Base-by-base conservation (phyloP, 2,888 invertebrate genomes). In the Plebejus melissa region DNA sequence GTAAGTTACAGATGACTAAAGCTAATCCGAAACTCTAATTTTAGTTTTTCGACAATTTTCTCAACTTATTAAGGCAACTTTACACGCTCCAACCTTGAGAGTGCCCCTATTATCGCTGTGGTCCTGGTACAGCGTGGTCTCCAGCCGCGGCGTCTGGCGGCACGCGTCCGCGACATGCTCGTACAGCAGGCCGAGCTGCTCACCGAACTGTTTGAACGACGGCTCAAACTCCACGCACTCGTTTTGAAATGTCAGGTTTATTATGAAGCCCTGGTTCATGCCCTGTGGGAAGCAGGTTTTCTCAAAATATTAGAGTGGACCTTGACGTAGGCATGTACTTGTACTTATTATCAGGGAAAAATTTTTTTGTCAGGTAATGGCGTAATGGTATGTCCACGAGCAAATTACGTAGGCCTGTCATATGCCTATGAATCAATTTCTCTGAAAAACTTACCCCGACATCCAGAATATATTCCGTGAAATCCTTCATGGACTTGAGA, bases 401-500 rank as follows among this genome's bases (percentile, higher is more conserved):
- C 3, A 11, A 46, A 46, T 9, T 46, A 46, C 13, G 54, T 57
- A 57, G 57, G 5, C 4, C n/a, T n/a, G 16, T 5, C 46, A 11
- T 46, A 2, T 46, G 46, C 2, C 46, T 46, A 46, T 46, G 46
- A 32, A 32, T 32, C 2, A 32, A 32, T 32, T 32, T 32, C 32
- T 32, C 32, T 32, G 32, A 32, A 32, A 32, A 32, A 32, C 90
- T 84, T 94, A 98, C 98, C 84, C 95, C 95, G 80, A 96, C 95
- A 84, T 97, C 96, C 79, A 96, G 94, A 57, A 98, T 94, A 80
- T 97, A 97, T 74, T 96, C 92, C 0, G 96, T 96, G 84, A 95
- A 98, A 79, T 97, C 96, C 74, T 95, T 91, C 82, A 98, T 94
- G 4, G 98, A 98, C 81, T 96, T 95, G 69, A 98, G 91, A 80